Evolutionary conservation across 2,888 invertebrate genomes (phyloP), one percentile per base, ranked within the genome.

Genomic region (Itoplectis maculator): DNA sequence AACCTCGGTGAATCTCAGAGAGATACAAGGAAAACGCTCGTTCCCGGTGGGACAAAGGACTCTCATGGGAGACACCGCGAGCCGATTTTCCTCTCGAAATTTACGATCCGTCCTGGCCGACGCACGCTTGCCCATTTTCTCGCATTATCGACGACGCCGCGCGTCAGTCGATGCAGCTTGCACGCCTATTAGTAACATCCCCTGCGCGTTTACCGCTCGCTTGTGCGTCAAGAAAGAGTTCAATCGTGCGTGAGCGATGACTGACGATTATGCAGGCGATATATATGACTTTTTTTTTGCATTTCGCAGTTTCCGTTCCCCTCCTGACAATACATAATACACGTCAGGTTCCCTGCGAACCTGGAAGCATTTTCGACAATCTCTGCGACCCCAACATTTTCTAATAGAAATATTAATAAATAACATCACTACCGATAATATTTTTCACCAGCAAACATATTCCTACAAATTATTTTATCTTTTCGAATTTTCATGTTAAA

Each of bases 161-260:
- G 20, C 11, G 54, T 72, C 35, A 54, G 35, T 61, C 37, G 40
- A 56, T 51, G 77, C 82, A 83, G 82, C 82, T 76, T 80, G 82
- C 77, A 74, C 69, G 73, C 54, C 79, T 83, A 83, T 83, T 83
- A 83, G 79, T 70, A 77, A 68, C 79, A 70, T 83, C 79, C 82
- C 79, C 63, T 69, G 69, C 73, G 73, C 77, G 77, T 59, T 73
- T 79, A 69, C 35, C 54, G 23, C 42, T 45, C 35, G 42, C 37
- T 37, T 47, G 11, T 35, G 68, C 45, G 45, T 9, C 69, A 54
- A 84, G 68, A 82, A 83, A 82, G 83, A 76, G 83, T 78, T 83
- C 82, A 79, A 86, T 86, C 86, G 84, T 84, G 81, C 81, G 86
- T 86, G 68, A 86, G 80, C 47, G 82, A 81, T 76, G 69, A 83